phyloP scores from a whole-genome alignment of 2,888 invertebrate species.

The Tinea trinotella region DNA sequence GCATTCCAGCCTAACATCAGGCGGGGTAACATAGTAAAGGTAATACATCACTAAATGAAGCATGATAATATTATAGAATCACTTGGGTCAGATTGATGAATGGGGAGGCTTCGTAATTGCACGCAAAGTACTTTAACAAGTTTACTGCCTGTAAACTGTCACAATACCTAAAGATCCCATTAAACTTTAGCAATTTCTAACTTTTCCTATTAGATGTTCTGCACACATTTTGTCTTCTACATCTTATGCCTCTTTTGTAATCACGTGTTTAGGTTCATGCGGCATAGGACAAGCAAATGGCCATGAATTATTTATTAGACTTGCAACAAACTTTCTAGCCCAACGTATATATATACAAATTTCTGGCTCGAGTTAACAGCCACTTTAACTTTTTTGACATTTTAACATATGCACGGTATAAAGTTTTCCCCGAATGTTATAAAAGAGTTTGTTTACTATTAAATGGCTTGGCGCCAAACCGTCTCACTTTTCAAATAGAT shows the following conservation, averaged over 20 bases:
- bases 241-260: conserved; percentile 20
- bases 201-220: conserved; percentile 57
- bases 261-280: conserved; percentile 20
- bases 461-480: not conserved
- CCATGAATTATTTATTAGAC: conserved; percentile 20
- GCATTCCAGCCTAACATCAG: too few relatives aligned
- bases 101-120: conserved; percentile 32
- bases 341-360: conserved; percentile 3
- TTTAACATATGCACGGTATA: not conserved
- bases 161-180: conserved; percentile 61
- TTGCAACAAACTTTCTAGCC: conserved; percentile 13
- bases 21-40: too few relatives aligned
- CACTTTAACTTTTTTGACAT: conserved; percentile 8
- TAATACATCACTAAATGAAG: too few relatives aligned
- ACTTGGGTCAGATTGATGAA: conserved; percentile 14
- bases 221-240: conserved; percentile 40
- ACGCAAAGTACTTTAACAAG: conserved; percentile 43
- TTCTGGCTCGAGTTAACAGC: conserved; percentile 4
- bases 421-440: not conserved
- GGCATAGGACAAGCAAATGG: conserved; percentile 19
- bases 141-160: conserved; percentile 53
- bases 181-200: conserved; percentile 62
- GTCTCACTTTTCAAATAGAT: not conserved
- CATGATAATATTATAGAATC: not conserved
- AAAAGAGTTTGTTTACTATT: not conserved